Base-by-base conservation (phyloP, 2,888 invertebrate genomes). In the Nomada fucata region DNA sequence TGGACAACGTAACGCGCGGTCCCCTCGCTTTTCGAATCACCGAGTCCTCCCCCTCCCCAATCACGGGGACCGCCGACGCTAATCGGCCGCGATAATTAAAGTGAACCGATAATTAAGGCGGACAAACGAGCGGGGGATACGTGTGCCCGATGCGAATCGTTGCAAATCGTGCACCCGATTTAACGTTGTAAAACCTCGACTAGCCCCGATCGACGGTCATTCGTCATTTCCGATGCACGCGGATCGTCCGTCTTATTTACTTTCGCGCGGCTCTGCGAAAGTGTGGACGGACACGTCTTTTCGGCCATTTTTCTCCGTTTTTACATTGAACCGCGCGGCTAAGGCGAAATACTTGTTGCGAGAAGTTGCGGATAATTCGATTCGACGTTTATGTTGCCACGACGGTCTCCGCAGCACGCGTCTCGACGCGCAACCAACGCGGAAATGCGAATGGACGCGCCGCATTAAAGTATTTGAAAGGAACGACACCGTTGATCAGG, bases 71-170 rank as follows among this genome's bases (percentile, higher is more conserved):
- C 75, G 68, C 57, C 78, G 76, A 68, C 78, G 81, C 76, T 83
- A 86, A 86, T 86, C 83, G 79, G 76, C 61, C 86, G 86, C 76
- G 83, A 85, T 86, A 86, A 86, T 86, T 85, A 86, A 85, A 83
- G 85, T 50, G 85, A 82, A 55, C 82, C 86, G 84, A 86, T 86
- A 86, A 87, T 87, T 85, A 86, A 86, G 81, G 86, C 80, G 85
- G 65, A 81, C 73, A 85, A 79, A 85, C 73, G 76, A 80, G 80
- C 69, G 29, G 64, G 81, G 70, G 80, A 82, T 78, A 90, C 89
- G 89, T 86, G 90, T 86, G 83, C 57, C 64, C 84, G 85, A 85
- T 89, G 88, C 86, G 86, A 89, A 86, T 79, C 29, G 29, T 36
- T 88, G 87, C 86, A 86, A 89, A 86, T 79, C 60, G 76, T 64